Conservation (phyloP, 2,113 vertebrate genomes). For the Cettia cetti region DNA sequence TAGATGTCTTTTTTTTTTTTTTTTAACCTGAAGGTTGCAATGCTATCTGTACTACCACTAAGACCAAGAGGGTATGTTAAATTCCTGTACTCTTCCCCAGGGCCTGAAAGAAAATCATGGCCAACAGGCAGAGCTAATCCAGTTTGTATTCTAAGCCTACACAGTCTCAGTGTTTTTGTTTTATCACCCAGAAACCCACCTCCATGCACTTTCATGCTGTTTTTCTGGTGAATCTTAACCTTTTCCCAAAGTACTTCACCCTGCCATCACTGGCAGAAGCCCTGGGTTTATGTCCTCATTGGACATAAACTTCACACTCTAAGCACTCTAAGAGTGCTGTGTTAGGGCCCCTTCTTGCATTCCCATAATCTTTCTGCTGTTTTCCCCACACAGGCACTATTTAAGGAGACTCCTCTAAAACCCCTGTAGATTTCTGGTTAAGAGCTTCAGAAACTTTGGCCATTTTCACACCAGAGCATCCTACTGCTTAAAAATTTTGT, state of each 20-base stretch:
- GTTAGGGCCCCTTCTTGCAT: background rate
- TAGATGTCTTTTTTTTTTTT: background rate
- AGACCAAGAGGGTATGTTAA: background rate
- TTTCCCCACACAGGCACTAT: background rate
- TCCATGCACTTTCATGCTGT: background rate
- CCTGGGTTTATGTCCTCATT: background rate
- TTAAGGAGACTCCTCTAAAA: background rate
- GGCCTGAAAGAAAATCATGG: background rate
- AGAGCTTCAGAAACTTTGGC: background rate
- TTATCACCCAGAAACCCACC: background rate
- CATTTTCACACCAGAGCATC: background rate
- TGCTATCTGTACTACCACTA: background rate
- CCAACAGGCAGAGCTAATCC: background rate
- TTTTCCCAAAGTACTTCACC: background rate
- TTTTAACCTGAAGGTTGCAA: background rate
- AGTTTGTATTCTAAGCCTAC: background rate
- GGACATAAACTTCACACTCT: background rate
- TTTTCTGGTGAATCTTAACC: background rate
- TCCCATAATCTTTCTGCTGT: background rate
- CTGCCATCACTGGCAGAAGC: accelerated
- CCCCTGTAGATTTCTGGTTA: background rate
- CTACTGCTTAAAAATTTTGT: background rate
- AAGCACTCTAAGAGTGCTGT: background rate
- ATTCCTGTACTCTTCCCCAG: background rate
- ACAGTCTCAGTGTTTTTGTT: background rate